A percentile compares a stretch with the other conserved stretches of the same genome.
Evolutionary conservation across 2,797 vertebrate genomes (phyloP).

Genomic region (Carcharodon carcharias): DNA sequence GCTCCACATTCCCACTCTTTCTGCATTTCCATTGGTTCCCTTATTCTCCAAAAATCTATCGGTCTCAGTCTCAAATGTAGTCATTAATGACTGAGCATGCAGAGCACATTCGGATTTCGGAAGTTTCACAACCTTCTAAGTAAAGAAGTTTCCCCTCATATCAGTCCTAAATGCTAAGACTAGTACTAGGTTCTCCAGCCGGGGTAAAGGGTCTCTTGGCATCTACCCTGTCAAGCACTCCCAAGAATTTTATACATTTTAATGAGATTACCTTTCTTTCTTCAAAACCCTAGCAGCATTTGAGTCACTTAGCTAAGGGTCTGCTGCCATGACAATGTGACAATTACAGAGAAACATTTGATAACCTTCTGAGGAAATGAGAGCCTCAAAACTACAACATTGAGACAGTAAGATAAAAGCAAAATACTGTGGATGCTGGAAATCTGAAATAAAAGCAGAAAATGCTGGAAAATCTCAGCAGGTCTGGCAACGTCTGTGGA

Average conservation of each 20-base stretch:
- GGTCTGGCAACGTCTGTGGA: too few species aligned
- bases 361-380: neutral
- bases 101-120: neutral
- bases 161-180: neutral
- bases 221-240: neutral
- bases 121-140: neutral
- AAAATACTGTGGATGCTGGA: too few species aligned
- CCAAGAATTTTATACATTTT: neutral
- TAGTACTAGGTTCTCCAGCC: neutral
- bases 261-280: neutral
- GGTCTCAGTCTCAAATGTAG: neutral
- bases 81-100: neutral
- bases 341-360: neutral
- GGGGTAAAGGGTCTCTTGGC: neutral
- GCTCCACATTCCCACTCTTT: too few species aligned
- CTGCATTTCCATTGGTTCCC: neutral
- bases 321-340: neutral
- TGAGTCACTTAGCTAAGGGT: neutral
- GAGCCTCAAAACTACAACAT: neutral
- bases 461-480: too few species aligned
- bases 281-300: neutral
- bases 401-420: neutral
- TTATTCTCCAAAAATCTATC: neutral
- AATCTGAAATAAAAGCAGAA: too few species aligned
- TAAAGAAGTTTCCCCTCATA: neutral